Conservation (phyloP, 2,113 vertebrate species). For the Rhagologus leucostigma region DNA sequence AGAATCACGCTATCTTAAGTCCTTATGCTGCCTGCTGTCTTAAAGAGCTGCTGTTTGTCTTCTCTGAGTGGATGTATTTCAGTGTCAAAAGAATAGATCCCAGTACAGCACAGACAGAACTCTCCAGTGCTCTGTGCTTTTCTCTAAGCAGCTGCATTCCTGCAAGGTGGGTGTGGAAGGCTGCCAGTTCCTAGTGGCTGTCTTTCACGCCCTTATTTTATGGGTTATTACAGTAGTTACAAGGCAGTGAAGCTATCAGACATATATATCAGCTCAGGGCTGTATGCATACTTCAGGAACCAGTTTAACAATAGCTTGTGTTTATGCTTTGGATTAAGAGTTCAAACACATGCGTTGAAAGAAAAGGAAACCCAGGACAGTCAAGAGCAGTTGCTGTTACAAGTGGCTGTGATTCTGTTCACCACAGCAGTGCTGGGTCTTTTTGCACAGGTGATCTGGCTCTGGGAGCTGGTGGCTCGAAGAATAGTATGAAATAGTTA, state of each 20-base stretch:
- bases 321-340: not conserved
- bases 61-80: not conserved
- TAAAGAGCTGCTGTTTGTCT: not conserved
- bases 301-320: not conserved
- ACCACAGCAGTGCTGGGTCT: not conserved
- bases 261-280: not conserved
- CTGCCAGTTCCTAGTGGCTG: not conserved
- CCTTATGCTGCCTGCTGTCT: not conserved
- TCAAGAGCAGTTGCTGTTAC: not conserved
- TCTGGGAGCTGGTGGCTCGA: not conserved
- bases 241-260: conserved; percentile 9
- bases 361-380: not conserved
- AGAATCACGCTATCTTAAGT: not conserved
- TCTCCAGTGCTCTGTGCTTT: not conserved
- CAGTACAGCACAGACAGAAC: not conserved
- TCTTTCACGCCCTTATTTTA: not conserved
- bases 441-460: not conserved
- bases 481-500: not conserved
- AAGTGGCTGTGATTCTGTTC: not conserved
- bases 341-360: accelerated
- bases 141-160: not conserved
- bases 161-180: not conserved
- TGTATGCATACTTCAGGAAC: not conserved
- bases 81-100: not conserved
- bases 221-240: not conserved